Percentiles rank a stretch among this genome's conserved stretches.
These are phyloP conservation scores for Callipepla californica DNA, from an alignment of 2,113 vertebrate genomes.

Conservation along the genomic window DNA sequence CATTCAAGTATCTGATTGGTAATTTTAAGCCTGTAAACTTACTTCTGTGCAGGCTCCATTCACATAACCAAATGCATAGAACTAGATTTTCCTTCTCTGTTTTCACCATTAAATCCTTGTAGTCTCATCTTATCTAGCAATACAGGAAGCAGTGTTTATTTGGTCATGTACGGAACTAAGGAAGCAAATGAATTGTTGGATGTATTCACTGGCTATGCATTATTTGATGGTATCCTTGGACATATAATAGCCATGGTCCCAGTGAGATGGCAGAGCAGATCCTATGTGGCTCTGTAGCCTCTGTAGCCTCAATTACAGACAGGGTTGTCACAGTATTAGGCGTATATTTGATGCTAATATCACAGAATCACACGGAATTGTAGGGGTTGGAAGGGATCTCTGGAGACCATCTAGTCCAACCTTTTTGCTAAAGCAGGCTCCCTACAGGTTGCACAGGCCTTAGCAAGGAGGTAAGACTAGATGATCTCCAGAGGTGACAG, in stretches of 20 bases:
- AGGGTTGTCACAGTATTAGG: not conserved
- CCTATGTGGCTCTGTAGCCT: not conserved
- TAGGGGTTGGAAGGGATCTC: too few relatives aligned
- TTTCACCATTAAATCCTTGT: not conserved
- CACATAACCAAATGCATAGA: not conserved
- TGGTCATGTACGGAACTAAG: not conserved
- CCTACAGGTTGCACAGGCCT: too few relatives aligned
- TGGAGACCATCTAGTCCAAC: too few relatives aligned
- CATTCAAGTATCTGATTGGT: not conserved
- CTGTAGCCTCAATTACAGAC: not conserved
- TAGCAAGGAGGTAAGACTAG: too few relatives aligned
- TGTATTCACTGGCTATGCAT: accelerated
- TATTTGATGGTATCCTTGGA: not conserved
- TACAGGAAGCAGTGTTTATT: not conserved
- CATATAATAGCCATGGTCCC: accelerated
- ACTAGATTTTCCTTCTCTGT: not conserved
- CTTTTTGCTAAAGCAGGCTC: too few relatives aligned
- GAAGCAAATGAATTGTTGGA: not conserved
- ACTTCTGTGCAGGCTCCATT: not conserved
- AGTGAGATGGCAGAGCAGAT: not conserved
- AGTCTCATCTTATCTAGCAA: not conserved
- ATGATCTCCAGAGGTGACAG: too few relatives aligned
- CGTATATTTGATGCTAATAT: not conserved
- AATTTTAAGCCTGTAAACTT: not conserved
- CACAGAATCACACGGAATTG: too few relatives aligned